Conservation (phyloP, 1,140 invertebrate genomes). For the Schlechtendalia chinensis region DNA sequence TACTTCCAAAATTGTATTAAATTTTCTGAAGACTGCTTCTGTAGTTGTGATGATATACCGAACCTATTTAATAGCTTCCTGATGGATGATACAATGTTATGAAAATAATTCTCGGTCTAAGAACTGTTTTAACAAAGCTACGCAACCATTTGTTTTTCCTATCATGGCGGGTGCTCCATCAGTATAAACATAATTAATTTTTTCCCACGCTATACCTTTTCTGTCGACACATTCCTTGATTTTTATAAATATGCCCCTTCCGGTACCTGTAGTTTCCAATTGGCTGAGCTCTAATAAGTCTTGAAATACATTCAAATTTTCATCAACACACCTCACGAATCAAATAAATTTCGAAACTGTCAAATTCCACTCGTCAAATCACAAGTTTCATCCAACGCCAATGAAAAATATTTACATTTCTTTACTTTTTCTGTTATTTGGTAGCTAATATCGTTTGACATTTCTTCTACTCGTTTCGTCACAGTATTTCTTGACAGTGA, state of each 20-base stretch:
- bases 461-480: neutral
- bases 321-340: neutral
- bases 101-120: no score
- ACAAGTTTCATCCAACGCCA: conserved; percentile 37
- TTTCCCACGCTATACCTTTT: neutral
- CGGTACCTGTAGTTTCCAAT: no score
- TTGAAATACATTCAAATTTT: no score
- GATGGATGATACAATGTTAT: no score
- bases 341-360: neutral
- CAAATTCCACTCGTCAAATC: conserved; percentile 11
- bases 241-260: no score
- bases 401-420: no score
- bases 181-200: conserved; percentile 7
- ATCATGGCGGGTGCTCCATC: conserved; percentile 38
- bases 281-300: no score
- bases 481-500: neutral
- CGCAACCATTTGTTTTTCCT: neutral
- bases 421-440: neutral
- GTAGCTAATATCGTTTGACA: conserved; percentile 13
- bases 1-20: neutral
- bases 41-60: conserved; percentile 2
- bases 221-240: no score
- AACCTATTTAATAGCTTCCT: conserved; percentile 35
- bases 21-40: neutral
- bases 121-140: no score